Percentiles rank a stretch among this genome's conserved stretches.
Evolutionary conservation across 2,113 vertebrate species (phyloP).

Genomic region (Prunella himalayana): DNA sequence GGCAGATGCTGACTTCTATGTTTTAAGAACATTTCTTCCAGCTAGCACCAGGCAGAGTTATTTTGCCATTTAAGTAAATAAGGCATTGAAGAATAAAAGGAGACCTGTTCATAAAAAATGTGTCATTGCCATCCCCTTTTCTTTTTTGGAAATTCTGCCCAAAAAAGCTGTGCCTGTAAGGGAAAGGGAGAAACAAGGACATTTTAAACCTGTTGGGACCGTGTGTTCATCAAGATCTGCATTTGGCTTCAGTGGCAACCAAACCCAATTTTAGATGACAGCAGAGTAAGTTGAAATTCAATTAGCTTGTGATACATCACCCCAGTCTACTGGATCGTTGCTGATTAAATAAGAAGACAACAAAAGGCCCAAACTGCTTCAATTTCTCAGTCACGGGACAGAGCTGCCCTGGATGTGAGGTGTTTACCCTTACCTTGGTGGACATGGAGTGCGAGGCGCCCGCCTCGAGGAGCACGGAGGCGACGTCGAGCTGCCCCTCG

Average conservation of each 20-base stretch:
- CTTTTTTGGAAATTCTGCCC: background rate
- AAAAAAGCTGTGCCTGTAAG: background rate
- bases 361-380: background rate
- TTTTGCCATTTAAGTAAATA: background rate
- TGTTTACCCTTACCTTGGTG: slow-evolving; percentile 81
- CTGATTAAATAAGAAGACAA: background rate
- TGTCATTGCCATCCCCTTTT: background rate
- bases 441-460: slow-evolving; percentile 92
- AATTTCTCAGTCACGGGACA: accelerated
- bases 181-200: background rate
- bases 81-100: background rate
- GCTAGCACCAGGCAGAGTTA: background rate
- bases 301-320: background rate
- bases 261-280: background rate
- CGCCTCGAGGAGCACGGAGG: slow-evolving; percentile 89
- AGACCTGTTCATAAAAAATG: background rate
- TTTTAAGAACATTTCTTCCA: background rate
- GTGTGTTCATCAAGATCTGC: background rate
- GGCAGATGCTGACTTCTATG: background rate
- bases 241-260: background rate
- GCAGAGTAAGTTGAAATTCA: background rate
- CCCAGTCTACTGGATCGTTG: background rate
- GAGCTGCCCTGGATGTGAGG: accelerated
- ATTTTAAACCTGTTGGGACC: background rate
- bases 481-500: slow-evolving; percentile 93